A percentile compares a stretch with the other conserved stretches of the same genome.
phyloP scores from a whole-genome alignment of 2,888 invertebrate species.

The Lasioglossum lativentre region DNA sequence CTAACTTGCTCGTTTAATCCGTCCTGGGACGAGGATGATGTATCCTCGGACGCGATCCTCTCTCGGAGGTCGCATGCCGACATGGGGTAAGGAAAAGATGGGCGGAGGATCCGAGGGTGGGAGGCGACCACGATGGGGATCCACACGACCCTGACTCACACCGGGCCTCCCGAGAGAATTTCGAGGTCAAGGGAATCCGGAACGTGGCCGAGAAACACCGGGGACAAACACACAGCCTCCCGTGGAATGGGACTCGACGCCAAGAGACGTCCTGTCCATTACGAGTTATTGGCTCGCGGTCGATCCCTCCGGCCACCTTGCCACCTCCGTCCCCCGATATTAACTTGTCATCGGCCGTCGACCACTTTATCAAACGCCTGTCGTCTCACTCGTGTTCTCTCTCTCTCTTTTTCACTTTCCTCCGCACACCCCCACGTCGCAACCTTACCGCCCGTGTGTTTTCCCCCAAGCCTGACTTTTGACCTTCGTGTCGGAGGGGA shows the following conservation, averaged over 20 bases:
- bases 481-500: constrained; percentile 40
- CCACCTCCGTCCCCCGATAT: constrained; percentile 33
- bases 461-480: constrained; percentile 22
- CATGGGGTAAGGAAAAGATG: background rate
- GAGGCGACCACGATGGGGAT: constrained; percentile 12
- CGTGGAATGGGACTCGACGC: background rate
- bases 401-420: background rate
- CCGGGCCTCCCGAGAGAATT: constrained; percentile 67
- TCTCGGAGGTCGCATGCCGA: background rate
- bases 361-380: constrained; percentile 32
- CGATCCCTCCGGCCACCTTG: constrained; percentile 10
- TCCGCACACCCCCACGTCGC: background rate
- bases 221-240: constrained; percentile 16
- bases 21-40: background rate
- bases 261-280: constrained; percentile 19
- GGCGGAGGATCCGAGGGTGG: background rate
- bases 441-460: background rate
- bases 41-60: background rate
- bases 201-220: constrained; percentile 32
- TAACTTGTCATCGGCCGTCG: constrained; percentile 35
- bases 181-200: constrained; percentile 73
- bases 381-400: too few relatives aligned
- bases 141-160: constrained; percentile 64
- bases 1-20: background rate
- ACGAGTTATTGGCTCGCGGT: constrained; percentile 28